Percentiles rank a stretch among this genome's conserved stretches.
These are phyloP conservation scores for Cheiracanthium punctorium DNA, from an alignment of 2,888 invertebrate genomes.

Conservation along the genomic window DNA sequence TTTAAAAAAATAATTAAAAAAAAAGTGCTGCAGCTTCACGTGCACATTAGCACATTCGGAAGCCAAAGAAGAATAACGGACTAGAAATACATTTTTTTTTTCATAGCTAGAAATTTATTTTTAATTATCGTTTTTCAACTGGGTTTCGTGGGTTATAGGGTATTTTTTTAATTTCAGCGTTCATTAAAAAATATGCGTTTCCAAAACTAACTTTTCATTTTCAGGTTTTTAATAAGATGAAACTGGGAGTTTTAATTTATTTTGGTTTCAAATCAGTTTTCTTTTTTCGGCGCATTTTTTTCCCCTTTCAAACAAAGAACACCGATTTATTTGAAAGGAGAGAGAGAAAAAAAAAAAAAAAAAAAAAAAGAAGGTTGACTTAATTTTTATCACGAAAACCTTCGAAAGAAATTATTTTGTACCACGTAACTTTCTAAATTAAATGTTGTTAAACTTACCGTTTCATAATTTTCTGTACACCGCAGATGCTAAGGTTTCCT, in stretches of 20 bases:
- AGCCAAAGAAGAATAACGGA: background rate
- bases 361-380: too few relatives aligned
- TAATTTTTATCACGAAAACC: slow-evolving; percentile 66
- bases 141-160: slow-evolving; percentile 54
- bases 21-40: slow-evolving; percentile 43
- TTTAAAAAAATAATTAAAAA: slow-evolving; percentile 67
- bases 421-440: slow-evolving; percentile 45
- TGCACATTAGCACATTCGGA: slow-evolving; percentile 34
- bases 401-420: slow-evolving; percentile 36
- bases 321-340: slow-evolving; percentile 44
- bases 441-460: slow-evolving; percentile 30
- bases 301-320: background rate
- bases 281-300: slow-evolving; percentile 25
- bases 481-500: background rate
- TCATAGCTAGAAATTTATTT: slow-evolving; percentile 63
- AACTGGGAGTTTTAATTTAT: slow-evolving; percentile 60
- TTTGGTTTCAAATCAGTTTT: slow-evolving; percentile 50
- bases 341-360: too few relatives aligned
- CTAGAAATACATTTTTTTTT: slow-evolving; percentile 15
- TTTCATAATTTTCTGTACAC: background rate
- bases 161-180: slow-evolving; percentile 41
- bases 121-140: slow-evolving; percentile 68
- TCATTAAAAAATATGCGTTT: slow-evolving; percentile 69
- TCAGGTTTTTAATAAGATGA: slow-evolving; percentile 45
- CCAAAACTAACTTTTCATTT: slow-evolving; percentile 65